These are phyloP conservation scores for Bombus terrestris DNA, from an alignment of 1,140 invertebrate genomes.

Conservation along the genomic window DNA sequence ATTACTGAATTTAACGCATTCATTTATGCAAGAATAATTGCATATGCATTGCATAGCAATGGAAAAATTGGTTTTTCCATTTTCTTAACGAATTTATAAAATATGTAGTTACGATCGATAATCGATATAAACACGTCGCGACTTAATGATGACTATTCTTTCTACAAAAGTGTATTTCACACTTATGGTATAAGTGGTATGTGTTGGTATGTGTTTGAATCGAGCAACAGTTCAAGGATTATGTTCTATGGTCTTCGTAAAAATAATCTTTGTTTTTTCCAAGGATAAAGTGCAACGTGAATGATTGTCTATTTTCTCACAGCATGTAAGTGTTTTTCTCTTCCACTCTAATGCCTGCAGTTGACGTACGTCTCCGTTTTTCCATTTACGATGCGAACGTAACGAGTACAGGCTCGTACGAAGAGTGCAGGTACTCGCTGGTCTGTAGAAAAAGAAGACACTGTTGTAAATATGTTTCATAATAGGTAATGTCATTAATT, in stretches of 20 bases:
- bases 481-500: neutral
- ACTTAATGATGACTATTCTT: neutral
- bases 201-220: neutral
- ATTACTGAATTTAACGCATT: neutral
- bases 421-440: conserved; percentile 80
- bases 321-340: conserved; percentile 48
- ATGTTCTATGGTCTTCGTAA: conserved; percentile 42
- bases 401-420: conserved; percentile 82
- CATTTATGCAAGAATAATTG: neutral
- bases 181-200: too few relatives aligned
- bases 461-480: neutral
- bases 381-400: conserved; percentile 79
- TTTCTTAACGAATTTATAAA: neutral
- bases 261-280: conserved; percentile 2
- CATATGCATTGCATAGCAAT: neutral
- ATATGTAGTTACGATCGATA: neutral
- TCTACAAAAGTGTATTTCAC: neutral
- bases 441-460: conserved; percentile 69
- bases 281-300: conserved; percentile 52
- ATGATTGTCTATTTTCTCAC: conserved; percentile 48
- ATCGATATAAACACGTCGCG: neutral
- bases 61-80: neutral
- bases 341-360: conserved; percentile 72
- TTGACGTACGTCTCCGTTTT: conserved; percentile 76
- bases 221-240: neutral